Base-by-base conservation (phyloP, 2,797 vertebrate species). In the Okamejei kenojei region DNA sequence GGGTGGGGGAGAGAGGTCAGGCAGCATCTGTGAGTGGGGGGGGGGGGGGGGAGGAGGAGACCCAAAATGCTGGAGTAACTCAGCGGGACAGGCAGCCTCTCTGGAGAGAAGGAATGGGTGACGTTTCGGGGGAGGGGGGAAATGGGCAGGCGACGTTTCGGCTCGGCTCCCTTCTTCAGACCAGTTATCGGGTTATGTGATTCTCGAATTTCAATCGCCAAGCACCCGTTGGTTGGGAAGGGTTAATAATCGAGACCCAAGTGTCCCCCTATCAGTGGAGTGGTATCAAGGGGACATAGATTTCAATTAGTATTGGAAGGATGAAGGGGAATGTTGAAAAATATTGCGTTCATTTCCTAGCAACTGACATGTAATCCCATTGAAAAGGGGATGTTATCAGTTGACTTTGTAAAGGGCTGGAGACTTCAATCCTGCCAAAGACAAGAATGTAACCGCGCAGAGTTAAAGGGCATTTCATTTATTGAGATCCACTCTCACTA, bases 231-330 rank as follows among this genome's bases (percentile, higher is more conserved):
- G 1, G 11, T 65, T 17, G 15, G 29, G 6, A 63, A 63, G 7
- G 58, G 35, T n/a, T 88, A 17, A 35, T 65, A 9, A 29, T 68
- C 17, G 61, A 65, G 84, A 32, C n/a, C 58, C 15, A 86, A n/a
- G 13, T 63, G 58, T 86, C 81, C 81, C 61, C 13, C 5, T 74
- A 32, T 88, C 63, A 35, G 61, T 88, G 84, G 68, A 68, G 15
- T 35, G n/a, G 61, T 35, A 88, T 68, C 17, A 68, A 35, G n/a
- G 61, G n/a, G 21, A 88, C 63, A 68, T 88, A 17, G 32, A 8
- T 68, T 88, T 88, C 63, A 88, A 68, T 88, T 88, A 68, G 29
- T 32, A 88, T n/a, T 65, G 32, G 63, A 63, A 88, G 82, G 58
- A 86, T 63, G 13, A 86, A 84, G 13, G n/a, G 82, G n/a, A 86